These are phyloP conservation scores for Mechanitis mazaeus DNA, from an alignment of 2,888 invertebrate genomes.

Conservation along the genomic window DNA sequence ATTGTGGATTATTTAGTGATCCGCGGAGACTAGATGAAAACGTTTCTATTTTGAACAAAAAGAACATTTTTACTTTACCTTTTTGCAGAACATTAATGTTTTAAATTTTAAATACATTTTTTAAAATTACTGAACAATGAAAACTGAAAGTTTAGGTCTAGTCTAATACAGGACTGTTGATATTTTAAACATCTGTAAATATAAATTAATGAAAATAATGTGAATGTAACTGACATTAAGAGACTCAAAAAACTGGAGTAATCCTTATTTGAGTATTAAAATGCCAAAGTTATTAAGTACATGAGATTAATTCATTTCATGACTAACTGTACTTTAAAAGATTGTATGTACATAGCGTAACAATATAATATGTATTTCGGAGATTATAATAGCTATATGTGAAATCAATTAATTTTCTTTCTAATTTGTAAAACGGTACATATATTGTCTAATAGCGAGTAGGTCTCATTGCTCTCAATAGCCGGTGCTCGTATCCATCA, in stretches of 20 bases:
- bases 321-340: background rate
- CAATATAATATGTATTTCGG: too few species aligned
- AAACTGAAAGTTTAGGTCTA: too few species aligned
- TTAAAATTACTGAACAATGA: too few species aligned
- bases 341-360: too few species aligned
- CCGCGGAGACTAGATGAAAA: too few species aligned
- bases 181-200: background rate
- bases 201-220: slow-evolving; percentile 9
- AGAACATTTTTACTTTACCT: too few species aligned
- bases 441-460: background rate
- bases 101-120: too few species aligned
- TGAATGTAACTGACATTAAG: slow-evolving; percentile 18
- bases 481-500: slow-evolving; percentile 14
- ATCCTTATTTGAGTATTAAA: slow-evolving; percentile 34
- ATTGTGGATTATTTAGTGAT: background rate
- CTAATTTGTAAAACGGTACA: background rate
- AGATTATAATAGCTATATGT: background rate
- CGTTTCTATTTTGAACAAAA: too few species aligned
- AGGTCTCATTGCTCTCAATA: slow-evolving; percentile 19
- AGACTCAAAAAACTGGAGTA: slow-evolving; percentile 18
- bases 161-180: too few species aligned
- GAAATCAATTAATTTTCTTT: background rate
- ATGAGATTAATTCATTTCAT: slow-evolving; percentile 19
- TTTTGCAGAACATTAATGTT: too few species aligned
- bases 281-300: slow-evolving; percentile 58